Evolutionary conservation across 1,140 invertebrate species (phyloP).

Genomic region (Trigoniulus corallinus): DNA sequence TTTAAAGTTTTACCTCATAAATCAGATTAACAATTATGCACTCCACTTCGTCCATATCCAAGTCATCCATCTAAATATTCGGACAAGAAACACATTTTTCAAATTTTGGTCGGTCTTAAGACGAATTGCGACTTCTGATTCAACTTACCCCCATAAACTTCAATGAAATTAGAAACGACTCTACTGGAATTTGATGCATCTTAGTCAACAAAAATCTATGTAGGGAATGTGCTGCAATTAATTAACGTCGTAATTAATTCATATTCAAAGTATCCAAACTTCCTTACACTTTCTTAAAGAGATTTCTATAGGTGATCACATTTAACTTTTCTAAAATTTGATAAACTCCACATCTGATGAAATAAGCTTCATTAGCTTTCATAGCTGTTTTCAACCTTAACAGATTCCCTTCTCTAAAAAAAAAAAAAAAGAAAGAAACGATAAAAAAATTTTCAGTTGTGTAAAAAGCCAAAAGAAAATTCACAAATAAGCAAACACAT

Average conservation of each 20-base stretch:
- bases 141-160: slow-evolving; percentile 34
- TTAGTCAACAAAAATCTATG: slow-evolving; percentile 57
- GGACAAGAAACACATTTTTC: neutral
- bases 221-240: slow-evolving; percentile 10
- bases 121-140: neutral
- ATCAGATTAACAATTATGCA: slow-evolving; percentile 95
- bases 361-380: slow-evolving; percentile 70
- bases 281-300: slow-evolving; percentile 81
- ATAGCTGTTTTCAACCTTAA: slow-evolving; percentile 67
- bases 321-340: slow-evolving; percentile 92
- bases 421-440: slow-evolving; percentile 4
- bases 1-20: slow-evolving; percentile 80
- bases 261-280: neutral
- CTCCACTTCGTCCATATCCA: slow-evolving; percentile 83
- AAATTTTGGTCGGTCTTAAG: neutral
- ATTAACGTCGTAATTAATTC: neutral
- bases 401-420: slow-evolving; percentile 58
- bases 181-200: slow-evolving; percentile 78
- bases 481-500: slow-evolving; percentile 8
- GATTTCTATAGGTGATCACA: slow-evolving; percentile 84
- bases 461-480: neutral
- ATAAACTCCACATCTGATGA: slow-evolving; percentile 90
- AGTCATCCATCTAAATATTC: slow-evolving; percentile 48
- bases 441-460: neutral
- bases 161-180: slow-evolving; percentile 60